A percentile compares a stretch with the other conserved stretches of the same genome.
Conservation (phyloP, 2,113 vertebrate genomes). For the Prunella fulvescens region DNA sequence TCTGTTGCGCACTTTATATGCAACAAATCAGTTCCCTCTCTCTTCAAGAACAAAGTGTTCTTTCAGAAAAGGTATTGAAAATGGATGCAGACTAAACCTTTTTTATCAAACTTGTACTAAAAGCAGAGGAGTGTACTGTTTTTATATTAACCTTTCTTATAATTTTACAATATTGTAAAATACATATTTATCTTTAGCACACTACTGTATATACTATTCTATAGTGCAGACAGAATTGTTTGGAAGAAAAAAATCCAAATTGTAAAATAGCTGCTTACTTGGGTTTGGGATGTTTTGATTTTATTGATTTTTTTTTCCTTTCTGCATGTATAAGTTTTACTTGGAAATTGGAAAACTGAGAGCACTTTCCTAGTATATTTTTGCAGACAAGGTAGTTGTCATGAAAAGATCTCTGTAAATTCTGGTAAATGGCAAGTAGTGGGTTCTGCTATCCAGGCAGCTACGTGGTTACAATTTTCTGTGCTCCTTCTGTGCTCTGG, state of each 20-base stretch:
- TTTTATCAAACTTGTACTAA: not conserved
- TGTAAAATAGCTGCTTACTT: not conserved
- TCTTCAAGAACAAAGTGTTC: not conserved
- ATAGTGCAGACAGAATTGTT: not conserved
- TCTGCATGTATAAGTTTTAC: not conserved
- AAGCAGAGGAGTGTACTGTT: not conserved
- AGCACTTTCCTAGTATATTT: not conserved
- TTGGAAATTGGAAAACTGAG: not conserved
- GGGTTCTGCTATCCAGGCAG: not conserved
- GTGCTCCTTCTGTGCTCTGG: not conserved
- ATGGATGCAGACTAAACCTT: not conserved
- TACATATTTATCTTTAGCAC: not conserved
- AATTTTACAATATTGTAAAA: not conserved
- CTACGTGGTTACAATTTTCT: not conserved
- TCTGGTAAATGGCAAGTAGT: not conserved
- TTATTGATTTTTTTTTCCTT: not conserved
- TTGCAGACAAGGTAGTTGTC: not conserved
- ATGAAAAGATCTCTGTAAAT: not conserved
- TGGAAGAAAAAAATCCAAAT: not conserved
- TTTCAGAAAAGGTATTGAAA: not conserved
- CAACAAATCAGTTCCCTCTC: not conserved
- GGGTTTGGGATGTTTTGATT: not conserved
- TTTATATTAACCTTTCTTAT: not conserved
- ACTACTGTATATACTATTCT: not conserved
- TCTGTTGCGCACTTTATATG: not conserved